A percentile compares a stretch with the other conserved stretches of the same genome.
These are phyloP conservation scores for Catotricha subobsoleta DNA, from an alignment of 2,888 invertebrate species.

Conservation along the genomic window DNA sequence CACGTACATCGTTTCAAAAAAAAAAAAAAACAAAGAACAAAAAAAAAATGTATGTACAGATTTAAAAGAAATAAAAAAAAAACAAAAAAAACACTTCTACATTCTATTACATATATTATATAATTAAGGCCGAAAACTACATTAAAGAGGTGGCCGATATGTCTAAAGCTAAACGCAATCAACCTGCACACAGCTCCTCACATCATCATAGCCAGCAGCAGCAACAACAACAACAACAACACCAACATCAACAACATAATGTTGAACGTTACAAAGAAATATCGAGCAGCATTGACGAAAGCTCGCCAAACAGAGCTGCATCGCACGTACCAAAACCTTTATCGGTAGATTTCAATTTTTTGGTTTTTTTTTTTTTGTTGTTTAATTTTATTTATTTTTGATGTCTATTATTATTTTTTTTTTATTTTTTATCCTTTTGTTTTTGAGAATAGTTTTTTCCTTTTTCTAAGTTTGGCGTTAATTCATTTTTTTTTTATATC, in stretches of 20 bases:
- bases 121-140: slow-evolving; percentile 21
- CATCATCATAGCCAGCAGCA: too few species aligned
- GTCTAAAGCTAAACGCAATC: slow-evolving; percentile 24
- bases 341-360: slow-evolving; percentile 7
- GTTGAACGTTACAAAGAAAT: slow-evolving; percentile 31
- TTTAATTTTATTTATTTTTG: too few species aligned
- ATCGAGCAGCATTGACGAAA: slow-evolving; percentile 26
- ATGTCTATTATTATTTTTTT: neutral
- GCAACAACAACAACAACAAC: slow-evolving; percentile 13
- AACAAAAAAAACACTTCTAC: slow-evolving; percentile 5
- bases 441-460: too few species aligned
- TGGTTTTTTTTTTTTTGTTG: slow-evolving; percentile 4
- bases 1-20: too few species aligned
- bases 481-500: too few species aligned
- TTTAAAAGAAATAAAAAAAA: slow-evolving; percentile 4
- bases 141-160: slow-evolving; percentile 26
- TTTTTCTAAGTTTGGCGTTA: too few species aligned
- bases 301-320: slow-evolving; percentile 2
- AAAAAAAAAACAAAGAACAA: neutral
- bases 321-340: slow-evolving; percentile 5
- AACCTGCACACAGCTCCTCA: too few species aligned
- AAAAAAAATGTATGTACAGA: neutral
- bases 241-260: slow-evolving; percentile 16
- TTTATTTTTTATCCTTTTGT: neutral
- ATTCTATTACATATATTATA: too few species aligned